These are phyloP conservation scores for Galago senegalensis DNA, from an alignment of 2,797 vertebrate genomes.

Conservation along the genomic window DNA sequence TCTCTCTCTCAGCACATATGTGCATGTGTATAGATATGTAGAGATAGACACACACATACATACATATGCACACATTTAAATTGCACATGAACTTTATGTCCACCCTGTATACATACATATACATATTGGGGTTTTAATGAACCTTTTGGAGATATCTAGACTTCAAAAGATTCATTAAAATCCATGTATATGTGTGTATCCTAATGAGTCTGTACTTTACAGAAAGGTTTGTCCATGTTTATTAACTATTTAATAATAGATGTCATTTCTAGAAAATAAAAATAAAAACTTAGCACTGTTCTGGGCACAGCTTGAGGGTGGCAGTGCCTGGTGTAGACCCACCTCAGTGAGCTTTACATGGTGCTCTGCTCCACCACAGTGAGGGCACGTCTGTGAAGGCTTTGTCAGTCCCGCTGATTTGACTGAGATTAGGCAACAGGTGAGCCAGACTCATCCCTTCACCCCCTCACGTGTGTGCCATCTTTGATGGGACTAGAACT, in stretches of 20 bases:
- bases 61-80: neutral
- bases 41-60: accelerated
- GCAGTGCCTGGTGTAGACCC: accelerated
- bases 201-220: neutral
- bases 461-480: too few species aligned
- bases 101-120: too few species aligned
- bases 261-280: neutral
- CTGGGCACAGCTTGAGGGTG: accelerated
- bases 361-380: accelerated
- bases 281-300: accelerated
- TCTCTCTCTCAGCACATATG: neutral
- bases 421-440: neutral
- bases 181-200: neutral
- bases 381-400: accelerated
- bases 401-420: neutral
- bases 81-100: too few species aligned
- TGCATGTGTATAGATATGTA: too few species aligned
- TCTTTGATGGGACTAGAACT: too few species aligned
- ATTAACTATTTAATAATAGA: neutral
- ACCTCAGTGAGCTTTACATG: accelerated
- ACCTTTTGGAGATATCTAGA: neutral
- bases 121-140: neutral
- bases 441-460: too few species aligned
- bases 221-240: neutral
- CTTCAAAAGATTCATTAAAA: neutral